Base-by-base conservation (phyloP, 2,113 vertebrate species). In the Mustela nigripes region DNA sequence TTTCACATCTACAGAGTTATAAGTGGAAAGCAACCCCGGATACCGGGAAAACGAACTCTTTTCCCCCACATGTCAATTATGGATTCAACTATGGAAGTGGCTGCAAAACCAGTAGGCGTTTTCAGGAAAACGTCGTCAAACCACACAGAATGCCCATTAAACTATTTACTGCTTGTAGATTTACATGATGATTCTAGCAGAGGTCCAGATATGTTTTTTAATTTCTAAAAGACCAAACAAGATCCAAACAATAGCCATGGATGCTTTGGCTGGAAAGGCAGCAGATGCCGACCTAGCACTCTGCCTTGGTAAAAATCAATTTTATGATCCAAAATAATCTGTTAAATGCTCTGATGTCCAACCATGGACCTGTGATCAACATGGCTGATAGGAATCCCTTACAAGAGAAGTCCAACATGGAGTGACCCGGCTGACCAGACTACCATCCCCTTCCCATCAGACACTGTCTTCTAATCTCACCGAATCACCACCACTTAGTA, bases 211-310 rank as follows among this genome's bases (percentile, higher is more conserved):
- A 4, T 0, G 31, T 93, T 65, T 89, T 42, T 22, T 22, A 21
- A 15, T 76, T 12, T 84, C 85, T 89, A 16, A 89, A 26, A 78
- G 45, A 82, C 80, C 82, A 63, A 67, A 73, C 21, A 94, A 93
- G n/a, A 60, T 62, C 21, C 50, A 89, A 95, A 48, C 2, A 56
- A 62, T 9, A 83, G 5, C 45, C 67, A 8, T 42, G 19, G 45
- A 42, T 26, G 18, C 11, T 74, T 90, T 31, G 62, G 16, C 71
- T 86, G 18, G 50, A 73, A 89, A 76, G 5, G 45, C 4, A 93
- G 11, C 11, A 63, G 71, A 71, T 14, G 15, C 48, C 50, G 33
- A 56, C 11, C 50, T 1, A 89, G n/a, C 16, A 76, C 24, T 83
- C 7, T 67, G 21, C 3, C 11, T n/a, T 73, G 67, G 12, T 73